phyloP scores from a whole-genome alignment of 2,888 invertebrate species.

The Rhingia rostrata region DNA sequence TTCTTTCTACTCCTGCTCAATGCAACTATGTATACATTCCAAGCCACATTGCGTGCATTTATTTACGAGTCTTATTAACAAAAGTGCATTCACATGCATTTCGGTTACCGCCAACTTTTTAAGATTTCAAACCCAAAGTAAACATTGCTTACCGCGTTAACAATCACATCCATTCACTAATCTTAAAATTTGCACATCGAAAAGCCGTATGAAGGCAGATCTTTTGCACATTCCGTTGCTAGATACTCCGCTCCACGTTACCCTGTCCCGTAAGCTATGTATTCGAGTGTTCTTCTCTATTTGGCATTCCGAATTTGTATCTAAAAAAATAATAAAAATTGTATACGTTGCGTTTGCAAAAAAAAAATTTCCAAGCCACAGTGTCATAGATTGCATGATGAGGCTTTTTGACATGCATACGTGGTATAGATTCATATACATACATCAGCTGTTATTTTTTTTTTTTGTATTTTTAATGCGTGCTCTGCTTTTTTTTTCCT shows the following conservation, averaged over 20 bases:
- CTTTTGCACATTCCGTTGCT: neutral
- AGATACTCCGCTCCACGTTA: neutral
- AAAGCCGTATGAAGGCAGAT: neutral
- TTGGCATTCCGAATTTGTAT: conserved; percentile 8
- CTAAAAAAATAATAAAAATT: neutral
- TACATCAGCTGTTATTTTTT: conserved; percentile 12
- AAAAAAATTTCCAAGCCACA: neutral
- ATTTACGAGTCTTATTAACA: neutral
- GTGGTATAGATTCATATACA: neutral
- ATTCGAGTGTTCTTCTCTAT: neutral
- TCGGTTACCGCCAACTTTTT: conserved; percentile 5
- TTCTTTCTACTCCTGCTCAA: too few species aligned
- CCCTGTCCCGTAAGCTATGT: neutral
- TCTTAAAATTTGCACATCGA: neutral
- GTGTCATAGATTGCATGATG: neutral
- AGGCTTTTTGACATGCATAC: neutral
- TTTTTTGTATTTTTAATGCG: conserved; percentile 2
- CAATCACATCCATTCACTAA: conserved; percentile 47
- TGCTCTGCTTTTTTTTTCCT: conserved; percentile 2
- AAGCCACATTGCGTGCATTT: neutral
- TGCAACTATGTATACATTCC: neutral
- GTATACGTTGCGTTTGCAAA: neutral
- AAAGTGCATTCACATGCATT: conserved; percentile 28
- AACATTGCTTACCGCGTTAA: conserved; percentile 12
- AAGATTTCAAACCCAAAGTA: neutral